Evolutionary conservation across 1,140 invertebrate genomes (phyloP), one percentile per base, ranked within the genome.

Genomic region (Drosophila takahashii): DNA sequence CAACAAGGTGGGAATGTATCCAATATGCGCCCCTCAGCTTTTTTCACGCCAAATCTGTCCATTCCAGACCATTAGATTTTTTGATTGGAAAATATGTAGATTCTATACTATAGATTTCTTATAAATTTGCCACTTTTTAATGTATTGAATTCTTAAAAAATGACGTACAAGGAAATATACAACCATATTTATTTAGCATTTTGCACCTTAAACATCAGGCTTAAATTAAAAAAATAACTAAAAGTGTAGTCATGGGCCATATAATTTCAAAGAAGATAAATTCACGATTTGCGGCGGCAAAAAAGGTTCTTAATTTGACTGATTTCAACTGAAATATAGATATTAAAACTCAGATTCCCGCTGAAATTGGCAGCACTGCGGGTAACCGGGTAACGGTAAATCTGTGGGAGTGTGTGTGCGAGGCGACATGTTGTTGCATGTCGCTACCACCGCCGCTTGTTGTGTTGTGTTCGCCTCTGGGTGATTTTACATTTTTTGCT

Each of bases 341-440:
- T n/a, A 18, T 42, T 18, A 44, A 44, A 44, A 11, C 15, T 22
- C 2, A 22, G 13, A 44, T 59, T 62, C 29, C n/a, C 4, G 37
- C 52, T 62, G 34, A 26, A 57, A 15, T 26, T 15, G 60, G 36
- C 64, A 65, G 15, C 64, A 61, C 48, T 71, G 59, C 34, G 47
- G 37, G 51, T 54, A 65, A 67, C 64, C 34, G 47, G 37, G 51
- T 54, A 65, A 67, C 64, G 59, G 77, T 72, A 37, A 65, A 44
- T 54, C 60, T 53, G 53, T 53, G 44, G 37, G 34, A 54, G 41
- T 52, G 29, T 58, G 34, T 58, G 36, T 66, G 27, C 60, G 52
- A 51, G 54, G 56, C 57, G 84, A 84, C 80, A 86, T 86, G 70
- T 87, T 75, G 74, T 87, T 87, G 81, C 81, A 86, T 87, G 64